Evolutionary conservation across 2,113 vertebrate genomes (phyloP).

Genomic region (Ammodytes marinus): DNA sequence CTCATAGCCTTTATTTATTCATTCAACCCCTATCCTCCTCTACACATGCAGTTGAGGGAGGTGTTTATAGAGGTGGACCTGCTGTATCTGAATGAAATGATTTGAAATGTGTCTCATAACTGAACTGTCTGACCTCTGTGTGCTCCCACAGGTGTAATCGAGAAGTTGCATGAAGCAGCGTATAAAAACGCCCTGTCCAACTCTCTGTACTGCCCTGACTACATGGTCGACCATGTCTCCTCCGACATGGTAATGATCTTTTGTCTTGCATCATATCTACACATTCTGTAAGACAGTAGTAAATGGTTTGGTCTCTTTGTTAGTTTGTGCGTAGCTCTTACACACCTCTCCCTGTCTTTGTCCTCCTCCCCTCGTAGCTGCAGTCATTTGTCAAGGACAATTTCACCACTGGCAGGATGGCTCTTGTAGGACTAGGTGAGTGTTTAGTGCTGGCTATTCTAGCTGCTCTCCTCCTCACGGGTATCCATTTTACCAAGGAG

Average conservation of each 20-base stretch:
- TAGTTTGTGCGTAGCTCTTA: conserved; percentile 18
- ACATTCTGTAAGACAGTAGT: neutral
- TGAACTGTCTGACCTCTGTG: neutral
- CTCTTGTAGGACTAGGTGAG: conserved; percentile 86
- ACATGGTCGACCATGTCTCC: conserved; percentile 88
- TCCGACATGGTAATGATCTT: conserved; percentile 86
- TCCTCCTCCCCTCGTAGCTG: conserved; percentile 83
- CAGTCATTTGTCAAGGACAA: conserved; percentile 90
- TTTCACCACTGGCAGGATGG: conserved; percentile 93
- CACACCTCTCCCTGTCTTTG: conserved; percentile 11
- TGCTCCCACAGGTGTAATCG: conserved; percentile 87
- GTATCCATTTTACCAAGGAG: neutral
- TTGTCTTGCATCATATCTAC: neutral
- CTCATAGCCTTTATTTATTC: no score
- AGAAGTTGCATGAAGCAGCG: conserved; percentile 88
- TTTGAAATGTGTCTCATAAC: neutral
- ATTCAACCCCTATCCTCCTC: neutral
- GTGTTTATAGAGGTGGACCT: neutral
- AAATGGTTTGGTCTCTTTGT: neutral
- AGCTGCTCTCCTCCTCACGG: neutral
- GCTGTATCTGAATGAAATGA: no score
- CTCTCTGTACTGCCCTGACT: conserved; percentile 93
- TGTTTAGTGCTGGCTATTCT: conserved; percentile 8
- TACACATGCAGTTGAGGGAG: neutral
- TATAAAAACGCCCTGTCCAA: conserved; percentile 88